Conservation (phyloP, 2,113 vertebrate genomes). For the Gobiocypris rarus region DNA sequence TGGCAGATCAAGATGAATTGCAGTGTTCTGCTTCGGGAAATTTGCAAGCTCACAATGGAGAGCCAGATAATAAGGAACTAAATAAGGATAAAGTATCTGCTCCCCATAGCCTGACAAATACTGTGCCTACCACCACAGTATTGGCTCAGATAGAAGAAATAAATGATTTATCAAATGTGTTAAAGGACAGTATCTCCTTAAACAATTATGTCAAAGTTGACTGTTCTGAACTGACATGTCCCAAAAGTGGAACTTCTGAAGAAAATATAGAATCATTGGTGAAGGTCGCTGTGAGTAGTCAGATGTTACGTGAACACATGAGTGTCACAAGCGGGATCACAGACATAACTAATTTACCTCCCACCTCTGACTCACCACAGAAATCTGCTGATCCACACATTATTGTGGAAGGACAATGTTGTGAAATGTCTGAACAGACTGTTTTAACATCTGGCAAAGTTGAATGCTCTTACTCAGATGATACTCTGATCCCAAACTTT, state of each 20-base stretch:
- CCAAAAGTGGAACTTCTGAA: background rate
- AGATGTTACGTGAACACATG: background rate
- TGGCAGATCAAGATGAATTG: conserved; percentile 25
- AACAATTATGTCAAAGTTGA: background rate
- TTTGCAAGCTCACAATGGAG: conserved; percentile 15
- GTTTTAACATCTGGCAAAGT: conserved; percentile 6
- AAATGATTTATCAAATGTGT: background rate
- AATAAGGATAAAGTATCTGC: conserved; percentile 30
- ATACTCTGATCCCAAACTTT: background rate
- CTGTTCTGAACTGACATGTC: background rate
- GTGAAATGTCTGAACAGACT: background rate
- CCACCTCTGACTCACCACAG: conserved; percentile 15
- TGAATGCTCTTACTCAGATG: background rate
- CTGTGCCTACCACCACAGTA: background rate
- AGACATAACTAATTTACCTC: conserved; percentile 19
- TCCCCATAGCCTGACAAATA: background rate
- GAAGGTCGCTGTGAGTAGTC: background rate
- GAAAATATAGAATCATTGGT: background rate
- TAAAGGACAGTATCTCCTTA: background rate
- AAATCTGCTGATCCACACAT: background rate
- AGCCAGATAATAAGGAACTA: background rate
- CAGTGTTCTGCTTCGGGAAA: conserved; percentile 4
- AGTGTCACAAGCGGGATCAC: background rate
- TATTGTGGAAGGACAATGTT: conserved; percentile 5
- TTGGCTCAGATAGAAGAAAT: background rate